Evolutionary conservation across 2,797 vertebrate genomes (phyloP), one percentile per base, ranked within the genome.

Genomic region (Chaetodon trifasciatus): DNA sequence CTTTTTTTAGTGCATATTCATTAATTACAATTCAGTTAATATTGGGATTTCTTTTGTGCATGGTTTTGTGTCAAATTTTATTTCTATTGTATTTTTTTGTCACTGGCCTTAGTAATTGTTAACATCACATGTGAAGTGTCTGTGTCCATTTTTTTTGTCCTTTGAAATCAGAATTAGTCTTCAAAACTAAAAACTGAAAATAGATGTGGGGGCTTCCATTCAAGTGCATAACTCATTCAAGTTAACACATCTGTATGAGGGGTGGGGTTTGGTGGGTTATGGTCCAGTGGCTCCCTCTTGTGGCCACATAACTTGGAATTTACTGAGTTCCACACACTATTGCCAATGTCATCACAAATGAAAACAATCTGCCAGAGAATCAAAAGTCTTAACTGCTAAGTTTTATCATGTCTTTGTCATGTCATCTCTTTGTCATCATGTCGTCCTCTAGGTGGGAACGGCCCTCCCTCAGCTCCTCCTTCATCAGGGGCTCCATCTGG

Each of bases 401-500:
- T 68, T 73, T 62, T 13, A 39, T 81, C 8, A 81, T 78, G 23
- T 77, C 28, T 58, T 78, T 72, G 50, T 85, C 17, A 52, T 57
- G 10, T 76, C 17, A 67, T 78, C 2, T 79, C 17, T 65, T 21
- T 73, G 23, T 71, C 64, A 47, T 70, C 52, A 53, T 72, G 24
- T 72, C 7, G 0, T 85, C 55, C 28, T 83, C 37, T 88, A 99
- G 98, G 97, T 92, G 98, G 97, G 93, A 98, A 97, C 53, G 97
- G 97, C 71, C 97, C 97, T 86, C 95, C 97, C 60, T 94, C 96
- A n/a, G 95, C 92, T 52, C 97, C 98, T 87, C 97, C 98, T 72
- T 95, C 98, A 64, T 94, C 94, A 52, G 94, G 94, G 61, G 90
- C 92, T 80, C 92, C 92, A 91, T 94, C 97, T 83, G 96, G 96